Conservation (phyloP, 2,888 invertebrate species). For the Ptilodon capucinus region DNA sequence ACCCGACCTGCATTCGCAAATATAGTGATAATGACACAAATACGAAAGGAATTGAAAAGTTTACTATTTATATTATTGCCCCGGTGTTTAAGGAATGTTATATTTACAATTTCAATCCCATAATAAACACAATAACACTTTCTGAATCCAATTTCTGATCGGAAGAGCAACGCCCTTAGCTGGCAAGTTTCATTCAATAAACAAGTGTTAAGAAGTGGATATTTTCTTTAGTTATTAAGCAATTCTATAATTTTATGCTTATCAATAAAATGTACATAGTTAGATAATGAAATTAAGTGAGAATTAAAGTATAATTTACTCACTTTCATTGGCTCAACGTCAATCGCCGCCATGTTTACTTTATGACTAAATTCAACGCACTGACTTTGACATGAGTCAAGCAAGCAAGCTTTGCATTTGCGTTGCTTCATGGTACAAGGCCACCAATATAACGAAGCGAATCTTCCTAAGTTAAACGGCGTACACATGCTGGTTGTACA, state of each 20-base stretch:
- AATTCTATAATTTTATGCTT: background rate
- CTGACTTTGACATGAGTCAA: slow-evolving; percentile 32
- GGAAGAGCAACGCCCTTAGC: slow-evolving; percentile 36
- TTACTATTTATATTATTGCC: slow-evolving; percentile 14
- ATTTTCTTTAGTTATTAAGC: background rate
- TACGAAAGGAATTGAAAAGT: slow-evolving; percentile 7
- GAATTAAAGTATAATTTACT: slow-evolving; percentile 38
- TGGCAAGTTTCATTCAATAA: slow-evolving; percentile 23
- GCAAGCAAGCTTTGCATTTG: slow-evolving; percentile 7
- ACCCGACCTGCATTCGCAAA: slow-evolving; percentile 11
- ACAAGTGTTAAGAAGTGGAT: background rate
- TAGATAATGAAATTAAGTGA: slow-evolving; percentile 12
- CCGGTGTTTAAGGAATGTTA: slow-evolving; percentile 16
- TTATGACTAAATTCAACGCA: slow-evolving; percentile 56
- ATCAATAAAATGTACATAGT: background rate
- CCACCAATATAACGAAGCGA: slow-evolving; percentile 34
- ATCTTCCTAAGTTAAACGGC: no score
- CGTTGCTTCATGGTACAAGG: slow-evolving; percentile 39
- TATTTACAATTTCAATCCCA: slow-evolving; percentile 28
- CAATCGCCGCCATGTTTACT: slow-evolving; percentile 84
- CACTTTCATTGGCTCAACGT: slow-evolving; percentile 75
- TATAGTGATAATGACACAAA: slow-evolving; percentile 12
- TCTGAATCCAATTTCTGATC: slow-evolving; percentile 21
- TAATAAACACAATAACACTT: slow-evolving; percentile 25
- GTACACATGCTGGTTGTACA: no score